Evolutionary conservation across 2,888 invertebrate species (phyloP), one percentile per base, ranked within the genome.

Genomic region (Limnephilus auricula): DNA sequence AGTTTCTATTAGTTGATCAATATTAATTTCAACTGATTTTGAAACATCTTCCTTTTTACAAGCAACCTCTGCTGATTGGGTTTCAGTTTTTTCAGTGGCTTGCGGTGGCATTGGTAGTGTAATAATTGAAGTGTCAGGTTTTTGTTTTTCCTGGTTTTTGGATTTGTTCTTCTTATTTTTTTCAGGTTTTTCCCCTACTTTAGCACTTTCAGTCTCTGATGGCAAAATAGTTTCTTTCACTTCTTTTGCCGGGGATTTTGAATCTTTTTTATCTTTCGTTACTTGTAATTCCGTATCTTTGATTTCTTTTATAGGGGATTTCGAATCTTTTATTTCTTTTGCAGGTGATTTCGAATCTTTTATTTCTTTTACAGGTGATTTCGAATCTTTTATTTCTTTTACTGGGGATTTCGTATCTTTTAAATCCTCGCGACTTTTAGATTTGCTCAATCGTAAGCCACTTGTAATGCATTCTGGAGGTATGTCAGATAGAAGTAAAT

Each of bases 401-500:
- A 34, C 34, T 25, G 82, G 82, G 18, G 34, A 82, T 25, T 82
- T 32, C 9, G 82, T 18, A 82, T 15, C 32, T 15, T 82, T 82
- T 32, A 82, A 2, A 40, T 40, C 40, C 2, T 85, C 85, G 13
- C 40, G 40, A 12, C 30, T 40, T 85, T 40, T 85, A 12, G 40
- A n/a, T 30, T 40, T 40, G 30, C 40, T 85, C n/a, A 65, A 65
- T 65, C 65, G 25, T 9, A 65, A 25, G 25, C 40, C n/a, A 40
- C 50, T 82, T 45, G 30, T 45, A n/a, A 82, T 88, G 30, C 31
- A 87, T 18, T 25, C 50, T 50, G 92, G 92, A n/a, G 92, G 92
- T n/a, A 79, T 91, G 89, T 92, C 92, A 30, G 91, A 92, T 18
- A 93, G 80, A n/a, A 93, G 82, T 34, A 89, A 50, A 34, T 86